Evolutionary conservation across 2,888 invertebrate species (phyloP).

Genomic region (Agelastica alni): DNA sequence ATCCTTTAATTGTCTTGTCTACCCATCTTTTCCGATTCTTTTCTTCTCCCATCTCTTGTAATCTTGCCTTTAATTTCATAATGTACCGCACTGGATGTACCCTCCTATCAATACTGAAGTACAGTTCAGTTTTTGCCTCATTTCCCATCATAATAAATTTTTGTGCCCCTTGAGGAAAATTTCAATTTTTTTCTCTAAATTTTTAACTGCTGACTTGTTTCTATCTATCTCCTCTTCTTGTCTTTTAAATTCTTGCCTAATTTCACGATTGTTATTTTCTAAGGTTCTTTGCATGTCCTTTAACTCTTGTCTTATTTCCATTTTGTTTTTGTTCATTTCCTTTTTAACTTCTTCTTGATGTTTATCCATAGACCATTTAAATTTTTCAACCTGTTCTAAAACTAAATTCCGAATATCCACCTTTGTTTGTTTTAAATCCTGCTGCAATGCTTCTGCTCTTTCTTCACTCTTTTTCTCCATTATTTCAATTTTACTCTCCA

Average conservation of each 20-base stretch:
- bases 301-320: too few species aligned
- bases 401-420: background rate
- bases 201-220: background rate
- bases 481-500: too few species aligned
- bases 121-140: background rate
- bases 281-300: too few species aligned
- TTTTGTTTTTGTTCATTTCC: background rate
- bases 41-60: background rate
- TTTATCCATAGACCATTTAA: background rate
- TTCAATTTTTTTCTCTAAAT: background rate
- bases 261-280: too few species aligned
- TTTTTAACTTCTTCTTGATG: background rate
- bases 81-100: background rate
- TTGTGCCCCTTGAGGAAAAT: background rate
- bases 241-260: too few species aligned
- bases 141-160: background rate
- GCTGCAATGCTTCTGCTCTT: background rate
- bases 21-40: too few species aligned
- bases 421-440: background rate
- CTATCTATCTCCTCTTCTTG: background rate
- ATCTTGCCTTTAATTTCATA: background rate
- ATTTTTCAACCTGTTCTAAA: background rate
- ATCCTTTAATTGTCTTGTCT: too few species aligned
- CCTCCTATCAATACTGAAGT: background rate
- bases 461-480: background rate